A percentile compares a stretch with the other conserved stretches of the same genome.
These are phyloP conservation scores for Gryllus bimaculatus DNA, from an alignment of 1,140 invertebrate species.

Conservation along the genomic window DNA sequence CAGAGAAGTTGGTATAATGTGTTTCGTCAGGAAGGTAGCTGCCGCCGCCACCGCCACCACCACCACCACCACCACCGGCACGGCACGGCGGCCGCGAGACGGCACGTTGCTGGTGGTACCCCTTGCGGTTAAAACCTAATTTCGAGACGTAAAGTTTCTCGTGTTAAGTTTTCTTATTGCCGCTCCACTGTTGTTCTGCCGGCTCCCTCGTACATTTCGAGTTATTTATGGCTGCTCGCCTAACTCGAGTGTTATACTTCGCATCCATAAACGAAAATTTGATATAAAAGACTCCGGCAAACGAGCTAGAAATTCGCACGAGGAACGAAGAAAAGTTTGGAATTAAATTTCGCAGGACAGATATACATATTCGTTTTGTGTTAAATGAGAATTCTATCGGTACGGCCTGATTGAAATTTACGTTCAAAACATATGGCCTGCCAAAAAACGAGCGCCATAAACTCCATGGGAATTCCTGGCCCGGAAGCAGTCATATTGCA, in stretches of 20 bases:
- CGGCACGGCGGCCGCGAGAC: no score
- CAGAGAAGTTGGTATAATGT: background rate
- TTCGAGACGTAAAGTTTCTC: background rate
- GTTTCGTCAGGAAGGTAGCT: background rate
- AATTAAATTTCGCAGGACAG: background rate
- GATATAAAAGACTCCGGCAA: background rate
- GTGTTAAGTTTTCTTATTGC: constrained; percentile 5
- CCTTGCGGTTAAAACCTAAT: constrained; percentile 4
- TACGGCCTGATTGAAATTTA: background rate
- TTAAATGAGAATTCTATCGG: background rate
- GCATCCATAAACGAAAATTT: constrained; percentile 1
- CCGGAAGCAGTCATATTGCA: background rate
- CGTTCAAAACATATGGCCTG: background rate
- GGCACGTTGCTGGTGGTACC: background rate
- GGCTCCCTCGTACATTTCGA: background rate
- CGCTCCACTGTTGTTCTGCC: background rate
- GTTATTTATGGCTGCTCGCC: background rate
- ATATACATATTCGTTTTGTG: background rate
- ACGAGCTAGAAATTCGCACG: background rate
- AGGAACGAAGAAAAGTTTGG: background rate
- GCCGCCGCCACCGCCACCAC: no score
- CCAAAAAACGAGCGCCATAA: background rate
- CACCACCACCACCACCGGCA: no score
- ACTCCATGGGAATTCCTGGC: background rate
- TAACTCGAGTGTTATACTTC: background rate